Evolutionary conservation across 2,888 invertebrate genomes (phyloP).

Genomic region (Platycnemis pennipes): DNA sequence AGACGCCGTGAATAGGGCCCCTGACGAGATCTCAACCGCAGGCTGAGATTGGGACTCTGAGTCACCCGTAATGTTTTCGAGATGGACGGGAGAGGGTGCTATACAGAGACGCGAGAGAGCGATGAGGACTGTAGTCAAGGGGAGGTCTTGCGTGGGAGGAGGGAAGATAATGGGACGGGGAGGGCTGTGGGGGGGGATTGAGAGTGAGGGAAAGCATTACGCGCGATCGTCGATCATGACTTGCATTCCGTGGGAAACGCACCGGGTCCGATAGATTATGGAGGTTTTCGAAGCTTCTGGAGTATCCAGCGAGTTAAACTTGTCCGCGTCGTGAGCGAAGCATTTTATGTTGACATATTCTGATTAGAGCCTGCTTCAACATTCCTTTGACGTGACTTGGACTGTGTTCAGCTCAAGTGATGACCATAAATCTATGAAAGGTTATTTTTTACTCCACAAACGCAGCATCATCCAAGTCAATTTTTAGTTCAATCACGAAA

Average conservation of each 20-base stretch:
- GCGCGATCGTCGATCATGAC: constrained; percentile 53
- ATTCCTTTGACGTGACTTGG: not conserved
- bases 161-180: not conserved
- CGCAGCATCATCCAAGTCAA: too few relatives aligned
- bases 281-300: not conserved
- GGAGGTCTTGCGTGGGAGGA: not conserved
- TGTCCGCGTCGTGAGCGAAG: not conserved
- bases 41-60: not conserved
- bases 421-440: too few relatives aligned
- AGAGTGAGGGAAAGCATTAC: not conserved
- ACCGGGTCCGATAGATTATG: not conserved
- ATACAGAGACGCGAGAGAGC: not conserved
- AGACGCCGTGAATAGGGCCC: constrained; percentile 19
- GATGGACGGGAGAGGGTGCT: not conserved
- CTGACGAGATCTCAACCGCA: constrained; percentile 35
- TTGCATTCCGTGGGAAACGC: constrained; percentile 23
- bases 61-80: not conserved
- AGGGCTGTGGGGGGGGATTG: not conserved
- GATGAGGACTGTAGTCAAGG: not conserved
- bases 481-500: too few relatives aligned
- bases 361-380: not conserved
- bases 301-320: not conserved
- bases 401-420: not conserved
- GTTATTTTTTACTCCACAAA: too few relatives aligned
- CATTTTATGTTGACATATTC: not conserved